phyloP scores from a whole-genome alignment of 2,888 invertebrate genomes.

The Entomobrya proxima region DNA sequence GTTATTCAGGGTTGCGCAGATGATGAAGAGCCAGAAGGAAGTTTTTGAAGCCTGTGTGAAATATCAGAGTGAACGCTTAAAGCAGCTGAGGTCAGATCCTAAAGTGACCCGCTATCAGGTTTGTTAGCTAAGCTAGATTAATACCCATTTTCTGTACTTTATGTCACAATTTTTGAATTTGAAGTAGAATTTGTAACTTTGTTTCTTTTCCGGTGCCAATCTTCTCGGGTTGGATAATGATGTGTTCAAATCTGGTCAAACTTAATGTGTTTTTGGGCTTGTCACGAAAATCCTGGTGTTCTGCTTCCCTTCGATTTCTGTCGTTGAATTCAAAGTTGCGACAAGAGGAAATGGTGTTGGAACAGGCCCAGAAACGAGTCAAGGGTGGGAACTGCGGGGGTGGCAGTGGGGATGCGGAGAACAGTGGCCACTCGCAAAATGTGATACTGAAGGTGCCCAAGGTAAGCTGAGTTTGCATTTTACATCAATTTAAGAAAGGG shows the following conservation, averaged over 20 bases:
- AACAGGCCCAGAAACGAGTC: constrained; percentile 39
- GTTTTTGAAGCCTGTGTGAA: constrained; percentile 52
- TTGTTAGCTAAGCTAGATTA: no score
- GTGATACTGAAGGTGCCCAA: constrained; percentile 62
- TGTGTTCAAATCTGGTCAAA: constrained; percentile 21
- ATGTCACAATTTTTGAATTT: constrained; percentile 4
- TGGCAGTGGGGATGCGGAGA: constrained; percentile 8
- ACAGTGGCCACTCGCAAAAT: constrained; percentile 23
- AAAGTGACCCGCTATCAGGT: constrained; percentile 55
- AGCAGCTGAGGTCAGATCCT: constrained; percentile 49
- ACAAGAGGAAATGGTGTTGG: constrained; percentile 51
- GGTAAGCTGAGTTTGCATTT: constrained; percentile 18
- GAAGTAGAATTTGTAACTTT: constrained; percentile 58
- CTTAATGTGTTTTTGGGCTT: constrained; percentile 8
- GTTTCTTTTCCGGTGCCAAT: constrained; percentile 18
- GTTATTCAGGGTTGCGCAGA: constrained; percentile 23
- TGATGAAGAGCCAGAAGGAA: constrained; percentile 60
- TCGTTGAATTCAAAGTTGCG: constrained; percentile 44
- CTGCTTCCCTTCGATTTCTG: background rate
- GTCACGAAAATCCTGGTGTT: background rate
- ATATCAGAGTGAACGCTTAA: constrained; percentile 51
- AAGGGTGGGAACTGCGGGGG: background rate
- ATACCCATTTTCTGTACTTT: no score
- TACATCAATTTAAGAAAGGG: background rate
- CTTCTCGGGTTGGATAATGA: background rate